Base-by-base conservation (phyloP, 1,140 invertebrate species). In the Drosophila triauraria region DNA sequence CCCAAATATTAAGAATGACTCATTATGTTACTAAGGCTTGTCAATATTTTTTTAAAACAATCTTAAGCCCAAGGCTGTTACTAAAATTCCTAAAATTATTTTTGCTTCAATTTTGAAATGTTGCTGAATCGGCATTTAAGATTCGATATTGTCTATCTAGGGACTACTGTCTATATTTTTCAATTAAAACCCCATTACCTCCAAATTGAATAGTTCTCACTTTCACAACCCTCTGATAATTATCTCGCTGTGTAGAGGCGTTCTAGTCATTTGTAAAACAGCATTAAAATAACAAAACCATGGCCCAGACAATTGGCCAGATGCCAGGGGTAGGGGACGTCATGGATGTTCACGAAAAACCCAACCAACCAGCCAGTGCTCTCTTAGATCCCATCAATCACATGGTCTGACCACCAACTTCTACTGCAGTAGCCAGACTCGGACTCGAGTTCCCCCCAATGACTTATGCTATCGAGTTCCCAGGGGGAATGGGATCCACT, bases 251-350 rank as follows among this genome's bases (percentile, higher is more conserved):
- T 67, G 64, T 68, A 47, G 25, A 4, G n/a, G 20, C 74, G 32
- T 59, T 67, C 27, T 13, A 76, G 40, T 47, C 56, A 59, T 68
- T 68, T 77, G 72, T 77, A 60, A 77, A 68, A 74, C 46, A 59
- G 35, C 32, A 50, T 47, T 54, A 46, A 74, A 61, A 70, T 42
- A 74, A 51, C 35, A 54, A 44, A 51, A 53, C 35, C 23, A 56
- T 75, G 42, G 58, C 43, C 53, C 42, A 44, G 62, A 67, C 61
- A 53, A 40, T 76, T 76, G 74, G 72, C 72, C 72, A 42, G 42
- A 2, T 46, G 75, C 75, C 75, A 77, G 20, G 10, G 48, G n/a
- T 42, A 15, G 32, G 12, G 48, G n/a, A 48, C 50, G 63, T 69
- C 50, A 69, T 71, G 9, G 48, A 71, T 70, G 27, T 30, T 10